Evolutionary conservation across 2,888 invertebrate species (phyloP), one percentile per base, ranked within the genome.

Genomic region (Lepidochrysops patricia): DNA sequence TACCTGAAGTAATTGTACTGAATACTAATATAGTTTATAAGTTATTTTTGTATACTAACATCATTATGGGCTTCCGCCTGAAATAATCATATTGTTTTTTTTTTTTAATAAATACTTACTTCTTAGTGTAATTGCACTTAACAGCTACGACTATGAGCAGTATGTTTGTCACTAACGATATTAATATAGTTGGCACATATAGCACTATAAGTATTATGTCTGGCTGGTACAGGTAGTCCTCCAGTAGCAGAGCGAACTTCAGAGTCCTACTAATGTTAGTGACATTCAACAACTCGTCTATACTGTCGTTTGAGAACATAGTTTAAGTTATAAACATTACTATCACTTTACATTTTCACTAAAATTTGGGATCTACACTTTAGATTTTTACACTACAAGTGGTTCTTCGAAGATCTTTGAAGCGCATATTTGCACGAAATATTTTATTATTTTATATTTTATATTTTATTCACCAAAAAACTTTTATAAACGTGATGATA

Each of bases 61-160:
- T n/a, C n/a, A n/a, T n/a, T n/a, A n/a, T n/a, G n/a, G n/a, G n/a
- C n/a, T n/a, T n/a, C n/a, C n/a, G n/a, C n/a, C n/a, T 29, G 29
- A 5, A 29, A 29, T 29, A 29, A 29, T 57, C n/a, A n/a, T n/a
- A n/a, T n/a, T n/a, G n/a, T n/a, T n/a, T n/a, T n/a, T n/a, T n/a
- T n/a, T n/a, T n/a, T n/a, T n/a, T n/a, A n/a, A 50, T 12, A 34
- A 35, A 13, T 61, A 78, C 90, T 89, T 80, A 93, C 94, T 91
- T 94, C 71, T 93, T 90, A 71, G 93, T 92, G 68, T 92, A 93
- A 65, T 92, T 91, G 70, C 92, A 93, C 70, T 92, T 93, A 63
- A 93, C 90, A 57, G 94, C 92, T 0, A 93, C 92, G 2, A 92
- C 81, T 59, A 94, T 93, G 1, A 94, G 91, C 7, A 94, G 78